Conservation (phyloP, 2,113 vertebrate genomes). For the Tragelaphus scriptus region DNA sequence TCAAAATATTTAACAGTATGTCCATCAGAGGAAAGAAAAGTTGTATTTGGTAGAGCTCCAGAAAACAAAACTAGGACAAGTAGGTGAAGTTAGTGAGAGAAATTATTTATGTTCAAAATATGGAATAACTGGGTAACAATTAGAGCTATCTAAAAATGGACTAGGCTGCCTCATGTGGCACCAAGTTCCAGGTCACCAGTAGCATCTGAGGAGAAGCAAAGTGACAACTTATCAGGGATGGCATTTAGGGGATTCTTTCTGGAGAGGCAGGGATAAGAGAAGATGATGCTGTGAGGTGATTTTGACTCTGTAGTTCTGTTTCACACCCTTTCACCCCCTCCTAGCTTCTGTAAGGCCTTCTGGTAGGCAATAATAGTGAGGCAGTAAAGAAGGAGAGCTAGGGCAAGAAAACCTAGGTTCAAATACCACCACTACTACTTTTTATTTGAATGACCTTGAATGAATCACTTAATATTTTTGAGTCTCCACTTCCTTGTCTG, state of each 20-base stretch:
- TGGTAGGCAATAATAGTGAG: not conserved
- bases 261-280: not conserved
- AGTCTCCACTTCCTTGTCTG: not conserved
- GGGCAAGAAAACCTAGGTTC: not conserved
- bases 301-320: not conserved
- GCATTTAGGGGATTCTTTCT: not conserved
- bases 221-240: not conserved
- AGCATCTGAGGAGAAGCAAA: not conserved
- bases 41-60: not conserved
- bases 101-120: constrained; percentile 45
- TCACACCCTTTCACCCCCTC: not conserved
- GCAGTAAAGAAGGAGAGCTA: not conserved
- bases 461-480: not conserved
- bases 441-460: not conserved
- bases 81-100: constrained; percentile 16
- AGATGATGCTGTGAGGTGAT: not conserved
- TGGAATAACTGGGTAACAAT: constrained; percentile 24
- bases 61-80: constrained; percentile 45
- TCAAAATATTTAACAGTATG: not conserved
- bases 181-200: constrained; percentile 28
- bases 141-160: constrained; percentile 42
- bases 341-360: not conserved
- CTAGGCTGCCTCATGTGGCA: constrained; percentile 1
- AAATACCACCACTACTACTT: not conserved
- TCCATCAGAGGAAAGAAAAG: not conserved